Base-by-base conservation (phyloP, 2,888 invertebrate genomes). In the Campaea margaritaria region DNA sequence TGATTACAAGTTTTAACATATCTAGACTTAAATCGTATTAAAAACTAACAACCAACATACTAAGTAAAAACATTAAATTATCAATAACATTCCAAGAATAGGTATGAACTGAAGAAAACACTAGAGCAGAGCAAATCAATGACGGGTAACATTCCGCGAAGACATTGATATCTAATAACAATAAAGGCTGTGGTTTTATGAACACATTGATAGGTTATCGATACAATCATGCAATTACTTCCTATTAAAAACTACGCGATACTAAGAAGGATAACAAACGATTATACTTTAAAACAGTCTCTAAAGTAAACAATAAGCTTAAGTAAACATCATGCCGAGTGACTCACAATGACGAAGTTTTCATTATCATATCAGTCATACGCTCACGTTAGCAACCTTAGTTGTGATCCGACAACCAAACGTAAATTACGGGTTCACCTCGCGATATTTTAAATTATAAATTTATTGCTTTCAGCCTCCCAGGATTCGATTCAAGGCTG, bases 331-430 rank as follows among this genome's bases (percentile, higher is more conserved):
- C 77, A 83, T 82, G 81, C 75, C 83, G 75, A 82, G 81, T 92
- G 92, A 92, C 91, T 92, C 92, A 92, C 91, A 81, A 89, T 90
- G 90, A 89, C 87, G 88, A 83, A 81, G 84, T 81, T 81, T 83
- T 90, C 89, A 89, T 91, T 90, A 92, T 91, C 90, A 91, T 90
- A 87, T 88, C 89, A 81, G 81, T 75, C 77, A 75, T 81, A 74
- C 70, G 75, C 74, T 67, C 69, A 81, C 79, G 74, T 79, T 74
- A 78, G 80, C 76, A 75, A 81, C 79, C 79, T 89, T 87, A 91
- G 91, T 90, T 81, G 80, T 83, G 79, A 85, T 80, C 82, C 75
- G 80, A 82, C 87, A 82, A 85, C 83, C 82, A 76, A 67, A 76
- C 77, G 72, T 78, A 79, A 77, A 81, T 81, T 82, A 84, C 82